Evolutionary conservation across 2,113 vertebrate species (phyloP).

Genomic region (Carassius auratus): DNA sequence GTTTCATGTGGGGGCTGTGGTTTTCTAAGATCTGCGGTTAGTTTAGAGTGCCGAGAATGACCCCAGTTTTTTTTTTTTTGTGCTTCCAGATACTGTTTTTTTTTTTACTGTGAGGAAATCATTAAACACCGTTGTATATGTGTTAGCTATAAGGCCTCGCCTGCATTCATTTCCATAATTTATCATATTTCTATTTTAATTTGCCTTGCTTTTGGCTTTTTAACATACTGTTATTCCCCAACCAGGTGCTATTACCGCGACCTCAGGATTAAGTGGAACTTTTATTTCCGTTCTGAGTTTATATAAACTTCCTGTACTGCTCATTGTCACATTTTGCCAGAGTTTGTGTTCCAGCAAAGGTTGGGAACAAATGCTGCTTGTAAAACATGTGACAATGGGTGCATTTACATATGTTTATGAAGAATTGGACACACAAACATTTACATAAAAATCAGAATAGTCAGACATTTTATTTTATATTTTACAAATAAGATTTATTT

Average conservation of each 20-base stretch:
- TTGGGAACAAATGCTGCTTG: background rate
- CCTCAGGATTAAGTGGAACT: constrained; percentile 28
- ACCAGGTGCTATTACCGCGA: constrained; percentile 51
- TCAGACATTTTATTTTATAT: background rate
- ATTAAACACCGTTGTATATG: constrained; percentile 41
- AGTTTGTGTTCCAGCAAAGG: background rate
- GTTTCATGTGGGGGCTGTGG: constrained; percentile 64
- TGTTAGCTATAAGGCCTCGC: constrained; percentile 49
- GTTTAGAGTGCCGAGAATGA: constrained; percentile 54
- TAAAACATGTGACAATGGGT: background rate
- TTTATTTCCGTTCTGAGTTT: constrained; percentile 51
- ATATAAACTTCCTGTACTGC: constrained; percentile 29
- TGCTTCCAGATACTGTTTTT: constrained; percentile 54
- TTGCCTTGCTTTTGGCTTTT: constrained; percentile 53
- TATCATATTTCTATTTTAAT: constrained; percentile 29
- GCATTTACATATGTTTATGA: background rate
- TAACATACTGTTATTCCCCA: constrained; percentile 51
- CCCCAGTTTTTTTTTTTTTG: constrained; percentile 18
- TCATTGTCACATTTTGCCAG: constrained; percentile 32
- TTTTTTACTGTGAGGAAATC: constrained; percentile 52
- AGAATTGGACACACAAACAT: background rate
- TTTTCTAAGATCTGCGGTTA: constrained; percentile 62
- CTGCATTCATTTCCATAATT: constrained; percentile 28
- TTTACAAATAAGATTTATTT: background rate
- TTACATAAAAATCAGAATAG: background rate